Evolutionary conservation across 2,888 invertebrate genomes (phyloP), one percentile per base, ranked within the genome.

Genomic region (Nycteola revayana): DNA sequence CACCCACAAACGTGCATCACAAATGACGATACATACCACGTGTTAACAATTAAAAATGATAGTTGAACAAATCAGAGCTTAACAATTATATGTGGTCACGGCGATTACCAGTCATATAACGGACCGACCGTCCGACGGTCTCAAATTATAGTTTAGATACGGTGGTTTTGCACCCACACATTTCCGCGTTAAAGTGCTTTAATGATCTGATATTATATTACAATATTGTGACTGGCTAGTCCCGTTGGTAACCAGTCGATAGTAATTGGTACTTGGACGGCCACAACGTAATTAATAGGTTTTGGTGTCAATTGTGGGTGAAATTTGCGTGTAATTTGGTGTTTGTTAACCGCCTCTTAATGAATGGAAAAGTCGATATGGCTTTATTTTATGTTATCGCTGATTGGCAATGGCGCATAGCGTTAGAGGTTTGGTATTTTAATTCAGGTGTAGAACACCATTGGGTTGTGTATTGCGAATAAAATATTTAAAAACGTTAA

Each of bases 151-250:
- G 77, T 86, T 88, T 87, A 63, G 87, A 67, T 78, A 82, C 83
- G 87, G 85, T 80, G 81, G 72, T 87, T 85, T 85, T 66, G 87
- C 87, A 82, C 87, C 87, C 87, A 88, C 87, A 84, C 87, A 80
- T 78, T 87, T 87, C 87, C 87, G 83, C 71, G 72, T 81, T 74
- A 69, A 73, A 76, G 65, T 75, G 74, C 66, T 66, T 75, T 86
- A 84, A 87, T 84, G 82, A 79, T 78, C 76, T 73, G 75, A 79
- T 85, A 84, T 85, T 83, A 78, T 78, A 74, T 81, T 80, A 80
- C 79, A 75, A 79, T 81, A 77, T 77, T 78, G 73, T 76, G 76
- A 75, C 72, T 66, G 66, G 66, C 49, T 60, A 47, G 57, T 69
- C 56, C 70, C 74, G 69, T 73, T 71, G 62, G 40, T 42, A 62